Evolutionary conservation across 2,113 vertebrate species (phyloP), one percentile per base, ranked within the genome.

Genomic region (Xenopus borealis): DNA sequence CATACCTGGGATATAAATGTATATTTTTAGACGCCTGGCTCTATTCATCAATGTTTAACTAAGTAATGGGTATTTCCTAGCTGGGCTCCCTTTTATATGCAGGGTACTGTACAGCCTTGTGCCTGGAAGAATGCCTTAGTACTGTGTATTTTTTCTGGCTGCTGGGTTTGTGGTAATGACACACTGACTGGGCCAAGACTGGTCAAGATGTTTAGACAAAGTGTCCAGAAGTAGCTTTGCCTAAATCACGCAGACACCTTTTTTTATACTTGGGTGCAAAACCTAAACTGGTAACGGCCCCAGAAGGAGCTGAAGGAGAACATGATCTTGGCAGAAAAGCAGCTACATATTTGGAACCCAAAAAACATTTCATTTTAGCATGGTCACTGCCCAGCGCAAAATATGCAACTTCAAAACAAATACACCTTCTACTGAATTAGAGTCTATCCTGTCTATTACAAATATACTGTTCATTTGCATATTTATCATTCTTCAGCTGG

Each of bases 191-290:
- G 14, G 46, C 50, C 17, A 12, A 68, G 40, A 23, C n/a, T 10
- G 12, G 44, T 40, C 58, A n/a, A 33, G 52, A 67, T 67, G 72
- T 67, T 61, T 65, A 75, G 72, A 75, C 72, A 17, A 23, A 30
- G 23, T n/a, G 53, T 65, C 47, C 57, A 75, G 13, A 75, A 68
- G 72, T 14, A 75, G 72, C 65, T 62, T 50, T 68, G 72, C 62
- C 72, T 75, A 68, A 68, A 61, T 18, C 13, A 52, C 50, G 55
- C 27, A 75, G 72, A 75, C 72, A 19, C 12, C 33, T 75, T 75
- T 66, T 55, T 27, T 2, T 75, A 65, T 68, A 20, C 57, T 58
- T 47, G 23, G 65, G 55, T 62, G 50, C 47, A 52, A 59, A 67
- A 58, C 17, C 3, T 10, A 47, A 68, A 50, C 57, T 55, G 58